Conservation (phyloP, 2,797 vertebrate genomes). For the Pristis pectinata region DNA sequence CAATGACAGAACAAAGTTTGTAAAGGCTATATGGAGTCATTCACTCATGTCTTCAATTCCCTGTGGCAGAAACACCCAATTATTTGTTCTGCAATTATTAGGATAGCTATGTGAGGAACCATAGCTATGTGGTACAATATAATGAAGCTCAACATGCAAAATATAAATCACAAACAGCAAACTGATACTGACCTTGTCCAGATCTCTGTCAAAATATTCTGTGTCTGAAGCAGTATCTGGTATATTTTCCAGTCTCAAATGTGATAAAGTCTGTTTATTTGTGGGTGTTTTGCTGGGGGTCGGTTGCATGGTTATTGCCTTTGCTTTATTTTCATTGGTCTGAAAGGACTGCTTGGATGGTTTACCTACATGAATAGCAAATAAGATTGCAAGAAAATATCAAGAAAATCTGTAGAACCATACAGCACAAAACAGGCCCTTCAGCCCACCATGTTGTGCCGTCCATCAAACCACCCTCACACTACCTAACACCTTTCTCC, state of each 20-base stretch:
- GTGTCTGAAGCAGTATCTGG: neutral
- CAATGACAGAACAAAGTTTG: neutral
- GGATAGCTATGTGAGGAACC: neutral
- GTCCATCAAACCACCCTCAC: too few species aligned
- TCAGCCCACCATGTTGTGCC: too few species aligned
- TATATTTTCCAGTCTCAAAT: neutral
- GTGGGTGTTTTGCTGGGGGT: neutral
- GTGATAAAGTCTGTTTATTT: neutral
- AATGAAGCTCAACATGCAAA: neutral
- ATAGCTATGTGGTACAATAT: neutral
- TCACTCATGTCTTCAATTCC: neutral
- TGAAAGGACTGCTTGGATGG: neutral
- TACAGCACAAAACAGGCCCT: too few species aligned
- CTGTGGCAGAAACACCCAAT: neutral
- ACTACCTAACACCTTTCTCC: too few species aligned
- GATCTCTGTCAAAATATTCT: neutral
- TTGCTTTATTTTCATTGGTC: neutral
- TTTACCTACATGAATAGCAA: neutral
- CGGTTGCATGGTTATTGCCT: neutral
- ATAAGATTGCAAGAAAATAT: neutral
- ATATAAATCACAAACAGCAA: neutral
- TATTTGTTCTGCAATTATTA: neutral
- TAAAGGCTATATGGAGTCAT: neutral
- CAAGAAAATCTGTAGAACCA: neutral
- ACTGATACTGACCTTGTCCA: slow-evolving; percentile 29